phyloP scores from a whole-genome alignment of 2,113 vertebrate species.

The Bujurquina vittata region DNA sequence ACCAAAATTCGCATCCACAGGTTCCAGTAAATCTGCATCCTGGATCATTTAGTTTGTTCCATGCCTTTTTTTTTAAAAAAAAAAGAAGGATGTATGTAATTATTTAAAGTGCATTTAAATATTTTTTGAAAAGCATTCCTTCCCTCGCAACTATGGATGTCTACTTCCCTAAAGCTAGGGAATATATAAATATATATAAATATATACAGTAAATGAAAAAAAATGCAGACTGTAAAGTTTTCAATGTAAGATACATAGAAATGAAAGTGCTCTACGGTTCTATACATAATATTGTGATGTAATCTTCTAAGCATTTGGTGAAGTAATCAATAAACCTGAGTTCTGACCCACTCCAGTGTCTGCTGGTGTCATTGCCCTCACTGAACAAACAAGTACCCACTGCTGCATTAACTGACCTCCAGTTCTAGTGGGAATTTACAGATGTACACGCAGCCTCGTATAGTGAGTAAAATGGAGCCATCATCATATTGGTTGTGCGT shows the following conservation, averaged over 20 bases:
- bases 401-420: background rate
- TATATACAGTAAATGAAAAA: conserved; percentile 73
- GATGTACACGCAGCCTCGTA: background rate
- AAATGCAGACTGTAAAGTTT: conserved; percentile 81
- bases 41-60: conserved; percentile 41
- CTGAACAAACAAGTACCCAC: background rate
- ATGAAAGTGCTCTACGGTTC: conserved; percentile 75
- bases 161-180: conserved; percentile 72
- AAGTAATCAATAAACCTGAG: conserved; percentile 80
- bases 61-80: conserved; percentile 60
- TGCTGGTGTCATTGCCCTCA: background rate
- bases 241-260: conserved; percentile 82
- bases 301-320: conserved; percentile 80
- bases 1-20: conserved; percentile 28
- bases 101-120: conserved; percentile 84
- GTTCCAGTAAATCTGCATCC: conserved; percentile 2
- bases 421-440: background rate
- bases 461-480: no score
- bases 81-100: conserved; percentile 77
- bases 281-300: conserved; percentile 79
- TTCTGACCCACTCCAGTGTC: conserved; percentile 64
- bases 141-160: conserved; percentile 79
- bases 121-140: conserved; percentile 82
- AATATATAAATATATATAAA: conserved; percentile 78
- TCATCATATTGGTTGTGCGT: background rate